Conservation (phyloP, 2,113 vertebrate genomes). For the rat (Rattus norvegicus) region DNA sequence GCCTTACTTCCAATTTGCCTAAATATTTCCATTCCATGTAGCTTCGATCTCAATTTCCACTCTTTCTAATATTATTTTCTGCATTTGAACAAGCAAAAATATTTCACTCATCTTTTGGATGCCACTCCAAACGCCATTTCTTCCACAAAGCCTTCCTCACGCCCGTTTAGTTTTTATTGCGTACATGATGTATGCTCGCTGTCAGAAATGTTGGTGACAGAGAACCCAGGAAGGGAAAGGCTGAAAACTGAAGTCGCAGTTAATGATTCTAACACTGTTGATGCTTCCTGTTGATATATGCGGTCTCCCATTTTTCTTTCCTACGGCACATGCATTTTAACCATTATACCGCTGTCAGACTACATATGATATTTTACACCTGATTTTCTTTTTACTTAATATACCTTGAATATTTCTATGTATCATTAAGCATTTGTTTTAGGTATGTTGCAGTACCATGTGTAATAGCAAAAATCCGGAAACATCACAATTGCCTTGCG, state of each 20-base stretch:
- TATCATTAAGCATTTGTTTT: neutral
- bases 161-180: neutral
- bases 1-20: slow-evolving; percentile 5
- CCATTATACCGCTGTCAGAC: neutral
- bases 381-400: slow-evolving; percentile 7
- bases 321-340: neutral
- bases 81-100: slow-evolving; percentile 42
- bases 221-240: slow-evolving; percentile 29
- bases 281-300: neutral
- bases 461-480: slow-evolving; percentile 40
- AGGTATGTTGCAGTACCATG: neutral
- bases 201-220: slow-evolving; percentile 38
- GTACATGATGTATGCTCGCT: neutral
- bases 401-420: neutral
- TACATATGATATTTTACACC: neutral
- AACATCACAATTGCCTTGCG: neutral
- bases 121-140: slow-evolving; percentile 22
- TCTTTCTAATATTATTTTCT: neutral
- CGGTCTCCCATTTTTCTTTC: neutral
- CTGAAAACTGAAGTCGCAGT: neutral
- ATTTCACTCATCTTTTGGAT: slow-evolving; percentile 1
- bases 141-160: slow-evolving; percentile 17
- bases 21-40: neutral
- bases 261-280: neutral
- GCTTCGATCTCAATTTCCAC: neutral